Evolutionary conservation across 1,140 invertebrate genomes (phyloP).

Genomic region (Saccostrea glomerata): DNA sequence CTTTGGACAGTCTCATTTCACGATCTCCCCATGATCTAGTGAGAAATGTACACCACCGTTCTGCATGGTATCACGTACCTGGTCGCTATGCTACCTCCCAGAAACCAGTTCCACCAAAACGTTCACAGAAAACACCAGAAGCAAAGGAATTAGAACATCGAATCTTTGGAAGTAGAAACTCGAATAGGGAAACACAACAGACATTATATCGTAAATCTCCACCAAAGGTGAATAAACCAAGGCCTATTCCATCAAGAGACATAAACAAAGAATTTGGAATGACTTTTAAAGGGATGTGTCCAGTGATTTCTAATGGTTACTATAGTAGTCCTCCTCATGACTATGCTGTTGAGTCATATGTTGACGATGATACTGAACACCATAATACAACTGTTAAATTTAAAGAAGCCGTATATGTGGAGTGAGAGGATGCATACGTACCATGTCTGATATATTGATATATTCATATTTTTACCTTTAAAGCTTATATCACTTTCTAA

Average conservation of each 20-base stretch:
- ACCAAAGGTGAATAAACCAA: not conserved
- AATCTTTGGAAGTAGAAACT: not conserved
- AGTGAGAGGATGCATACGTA: not conserved
- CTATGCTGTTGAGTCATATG: conserved; percentile 1
- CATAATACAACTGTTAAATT: conserved; percentile 46
- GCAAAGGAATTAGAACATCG: conserved; percentile 50
- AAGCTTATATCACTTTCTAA: too few species aligned
- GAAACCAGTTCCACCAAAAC: conserved; percentile 63
- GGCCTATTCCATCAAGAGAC: not conserved
- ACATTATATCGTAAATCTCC: not conserved
- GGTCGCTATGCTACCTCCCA: conserved; percentile 68
- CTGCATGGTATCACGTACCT: conserved; percentile 76
- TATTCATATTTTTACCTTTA: too few species aligned
- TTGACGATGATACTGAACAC: not conserved
- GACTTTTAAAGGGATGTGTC: conserved; percentile 55
- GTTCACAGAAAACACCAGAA: conserved; percentile 65
- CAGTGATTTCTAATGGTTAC: conserved; percentile 47
- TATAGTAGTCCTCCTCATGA: conserved; percentile 33
- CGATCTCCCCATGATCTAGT: conserved; percentile 62
- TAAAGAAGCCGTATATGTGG: conserved; percentile 49
- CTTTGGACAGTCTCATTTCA: conserved; percentile 66
- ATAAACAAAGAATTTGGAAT: conserved; percentile 52
- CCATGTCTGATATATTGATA: too few species aligned
- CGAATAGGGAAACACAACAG: not conserved
- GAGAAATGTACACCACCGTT: conserved; percentile 64